Base-by-base conservation (phyloP, 2,113 vertebrate genomes). In the Gyps fulvus region DNA sequence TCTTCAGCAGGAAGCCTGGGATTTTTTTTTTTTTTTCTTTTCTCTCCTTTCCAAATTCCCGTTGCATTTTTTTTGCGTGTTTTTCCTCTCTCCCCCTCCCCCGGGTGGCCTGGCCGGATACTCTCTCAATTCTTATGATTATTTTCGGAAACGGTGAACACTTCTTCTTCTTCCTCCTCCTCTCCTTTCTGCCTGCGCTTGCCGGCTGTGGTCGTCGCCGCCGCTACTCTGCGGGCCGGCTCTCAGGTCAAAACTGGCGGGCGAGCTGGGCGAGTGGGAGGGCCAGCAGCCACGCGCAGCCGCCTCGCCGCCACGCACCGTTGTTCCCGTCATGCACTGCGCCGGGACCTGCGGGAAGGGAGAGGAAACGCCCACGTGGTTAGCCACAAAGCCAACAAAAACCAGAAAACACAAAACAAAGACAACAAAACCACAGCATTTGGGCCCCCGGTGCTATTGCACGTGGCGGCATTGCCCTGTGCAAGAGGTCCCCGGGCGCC, bases 311-410 rank as follows among this genome's bases (percentile, higher is more conserved):
- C 45, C 97, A 97, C 0, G 98, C 98, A 1, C 98, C 98, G 1
- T 97, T 99, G 97, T 98, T 99, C n/a, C 99, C 99, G 3, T 99
- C 99, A 36, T 99, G 99, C 94, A 99, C 99, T 43, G 99, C 99
- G 8, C 99, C 99, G 0, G 99, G 99, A 79, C 99, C 99, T 99
- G 98, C 4, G 4, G 74, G 40, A 47, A 32, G 31, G 82, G 50
- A 79, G 34, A 82, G 52, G 63, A 27, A 58, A 72, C 1, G 4
- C 38, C 50, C 42, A 0, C 2, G 0, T 0, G 25, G 72, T 97
- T 42, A 95, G 54, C 49, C 38, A 14, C 9, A 3, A 5, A n/a
- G 43, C 13, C 55, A 36, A 4, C 16, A 11, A 27, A n/a, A 5
- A 0, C 3, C 13, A 0, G 3, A 10, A 62, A 40, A 26, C 7